A percentile compares a stretch with the other conserved stretches of the same genome.
Conservation (phyloP, 2,113 vertebrate species). For the Oryctolagus cuniculus region DNA sequence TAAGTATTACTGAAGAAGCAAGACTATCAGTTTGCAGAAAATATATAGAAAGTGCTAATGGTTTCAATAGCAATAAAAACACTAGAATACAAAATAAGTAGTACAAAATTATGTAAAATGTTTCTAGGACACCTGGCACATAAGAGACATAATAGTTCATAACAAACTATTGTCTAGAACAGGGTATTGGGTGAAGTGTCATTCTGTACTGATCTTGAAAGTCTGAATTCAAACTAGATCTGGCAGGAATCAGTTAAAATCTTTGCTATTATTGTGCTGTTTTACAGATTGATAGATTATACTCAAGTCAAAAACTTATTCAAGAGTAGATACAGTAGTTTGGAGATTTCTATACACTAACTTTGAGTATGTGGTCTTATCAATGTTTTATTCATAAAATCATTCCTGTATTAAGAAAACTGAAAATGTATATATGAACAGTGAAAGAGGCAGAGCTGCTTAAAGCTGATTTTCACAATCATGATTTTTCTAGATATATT, state of each 20-base stretch:
- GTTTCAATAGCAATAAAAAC: background rate
- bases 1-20: conserved; percentile 41
- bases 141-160: conserved; percentile 48
- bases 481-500: background rate
- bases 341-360: background rate
- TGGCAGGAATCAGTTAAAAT: background rate
- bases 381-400: background rate
- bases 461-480: conserved; percentile 30
- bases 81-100: background rate
- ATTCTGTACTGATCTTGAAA: conserved; percentile 21
- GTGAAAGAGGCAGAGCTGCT: background rate
- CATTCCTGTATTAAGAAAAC: no score
- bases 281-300: background rate
- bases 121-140: background rate
- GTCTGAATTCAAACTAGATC: background rate
- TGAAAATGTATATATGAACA: background rate
- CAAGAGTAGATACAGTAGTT: background rate
- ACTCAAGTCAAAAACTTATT: background rate
- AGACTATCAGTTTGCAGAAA: background rate
- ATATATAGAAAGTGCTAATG: background rate
- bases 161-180: background rate
- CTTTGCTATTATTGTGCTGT: background rate
- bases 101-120: background rate
- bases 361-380: background rate
- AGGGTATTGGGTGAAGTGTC: background rate